A percentile compares a stretch with the other conserved stretches of the same genome.
phyloP scores from a whole-genome alignment of 2,888 invertebrate genomes.

The Heliconius ethilla region DNA sequence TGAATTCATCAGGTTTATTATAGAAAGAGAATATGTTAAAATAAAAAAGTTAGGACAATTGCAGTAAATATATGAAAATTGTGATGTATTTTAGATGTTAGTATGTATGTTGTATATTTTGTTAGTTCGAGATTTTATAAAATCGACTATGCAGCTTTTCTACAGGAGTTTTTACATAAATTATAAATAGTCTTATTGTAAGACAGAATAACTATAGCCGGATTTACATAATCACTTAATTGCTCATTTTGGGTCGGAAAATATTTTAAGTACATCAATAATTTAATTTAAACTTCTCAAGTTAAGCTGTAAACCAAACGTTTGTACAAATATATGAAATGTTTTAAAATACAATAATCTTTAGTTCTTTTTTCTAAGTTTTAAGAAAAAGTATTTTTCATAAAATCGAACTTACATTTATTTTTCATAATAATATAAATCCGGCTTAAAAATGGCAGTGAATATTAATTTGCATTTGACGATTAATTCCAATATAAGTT shows the following conservation, averaged over 20 bases:
- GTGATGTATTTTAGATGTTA: background rate
- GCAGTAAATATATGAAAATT: background rate
- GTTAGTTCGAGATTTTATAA: background rate
- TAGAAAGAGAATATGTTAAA: background rate
- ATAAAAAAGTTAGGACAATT: background rate
- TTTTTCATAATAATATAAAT: background rate
- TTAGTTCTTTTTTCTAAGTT: no score
- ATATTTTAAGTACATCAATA: background rate
- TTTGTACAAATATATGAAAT: no score
- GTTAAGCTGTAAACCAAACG: no score
- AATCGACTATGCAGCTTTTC: background rate
- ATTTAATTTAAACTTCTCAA: background rate
- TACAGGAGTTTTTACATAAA: background rate
- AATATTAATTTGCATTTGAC: slow-evolving; percentile 36
- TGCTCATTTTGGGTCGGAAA: background rate
- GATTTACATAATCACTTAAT: background rate
- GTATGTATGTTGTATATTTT: background rate
- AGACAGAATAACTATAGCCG: background rate
- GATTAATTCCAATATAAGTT: slow-evolving; percentile 35
- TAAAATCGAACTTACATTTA: no score
- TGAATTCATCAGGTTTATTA: background rate
- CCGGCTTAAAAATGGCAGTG: background rate
- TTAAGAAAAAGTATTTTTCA: no score
- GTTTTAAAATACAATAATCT: no score
- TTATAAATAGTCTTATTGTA: background rate